phyloP scores from a whole-genome alignment of 2,888 invertebrate species.

The Calameuta pallipes region DNA sequence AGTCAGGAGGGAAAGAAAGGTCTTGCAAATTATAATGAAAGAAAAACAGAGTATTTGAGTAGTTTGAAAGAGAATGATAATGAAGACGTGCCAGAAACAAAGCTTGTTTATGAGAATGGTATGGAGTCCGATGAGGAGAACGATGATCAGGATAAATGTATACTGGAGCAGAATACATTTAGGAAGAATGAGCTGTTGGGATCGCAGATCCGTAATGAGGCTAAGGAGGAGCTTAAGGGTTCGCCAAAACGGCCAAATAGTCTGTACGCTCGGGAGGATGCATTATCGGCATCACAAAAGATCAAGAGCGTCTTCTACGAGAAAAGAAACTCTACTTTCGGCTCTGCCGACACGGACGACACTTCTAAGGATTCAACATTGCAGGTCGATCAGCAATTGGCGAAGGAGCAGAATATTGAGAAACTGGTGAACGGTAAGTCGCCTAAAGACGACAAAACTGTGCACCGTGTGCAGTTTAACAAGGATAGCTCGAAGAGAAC shows the following conservation, averaged over 20 bases:
- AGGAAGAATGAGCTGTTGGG: slow-evolving; percentile 19
- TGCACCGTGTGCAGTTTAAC: slow-evolving; percentile 60
- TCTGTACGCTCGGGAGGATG: slow-evolving; percentile 39
- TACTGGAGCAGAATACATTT: slow-evolving; percentile 21
- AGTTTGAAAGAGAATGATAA: neutral
- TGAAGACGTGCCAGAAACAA: neutral
- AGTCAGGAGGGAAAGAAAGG: slow-evolving; percentile 22
- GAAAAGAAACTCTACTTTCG: slow-evolving; percentile 35
- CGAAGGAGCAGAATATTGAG: slow-evolving; percentile 42
- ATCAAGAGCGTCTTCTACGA: slow-evolving; percentile 30
- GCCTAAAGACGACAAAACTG: slow-evolving; percentile 45
- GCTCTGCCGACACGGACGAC: slow-evolving; percentile 35
- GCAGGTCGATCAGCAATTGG: neutral
- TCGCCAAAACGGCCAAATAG: slow-evolving; percentile 41
- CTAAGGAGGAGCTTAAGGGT: slow-evolving; percentile 42
- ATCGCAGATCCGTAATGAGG: slow-evolving; percentile 46
- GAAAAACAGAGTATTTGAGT: slow-evolving; percentile 16
- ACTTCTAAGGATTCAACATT: slow-evolving; percentile 30
- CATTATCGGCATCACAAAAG: slow-evolving; percentile 31
- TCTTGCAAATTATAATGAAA: neutral
- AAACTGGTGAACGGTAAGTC: slow-evolving; percentile 48
- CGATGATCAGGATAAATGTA: slow-evolving; percentile 1
- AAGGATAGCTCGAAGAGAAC: slow-evolving; percentile 37
- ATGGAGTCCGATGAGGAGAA: slow-evolving; percentile 24
- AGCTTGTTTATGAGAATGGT: slow-evolving; percentile 35